These are phyloP conservation scores for Drosophila hydei DNA, from an alignment of 1,140 invertebrate species.

Conservation along the genomic window DNA sequence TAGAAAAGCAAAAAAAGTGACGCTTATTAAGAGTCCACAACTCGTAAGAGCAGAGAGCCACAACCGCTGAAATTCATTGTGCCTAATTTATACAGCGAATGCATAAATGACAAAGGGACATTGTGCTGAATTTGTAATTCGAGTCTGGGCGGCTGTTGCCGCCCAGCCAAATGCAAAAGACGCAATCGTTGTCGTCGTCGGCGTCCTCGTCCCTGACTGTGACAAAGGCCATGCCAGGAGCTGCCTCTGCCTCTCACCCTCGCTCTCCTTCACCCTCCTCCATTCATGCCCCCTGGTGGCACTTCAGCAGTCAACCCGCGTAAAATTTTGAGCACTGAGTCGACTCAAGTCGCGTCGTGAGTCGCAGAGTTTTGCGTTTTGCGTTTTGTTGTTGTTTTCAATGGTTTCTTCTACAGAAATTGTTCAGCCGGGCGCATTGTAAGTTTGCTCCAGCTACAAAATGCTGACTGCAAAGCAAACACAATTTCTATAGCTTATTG, in stretches of 20 bases:
- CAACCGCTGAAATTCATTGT: conserved; percentile 77
- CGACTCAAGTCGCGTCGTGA: conserved; percentile 30
- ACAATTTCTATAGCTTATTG: conserved; percentile 20
- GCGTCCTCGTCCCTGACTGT: conserved; percentile 67
- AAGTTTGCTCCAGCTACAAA: conserved; percentile 30
- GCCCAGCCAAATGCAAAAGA: conserved; percentile 61
- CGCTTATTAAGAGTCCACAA: conserved; percentile 40
- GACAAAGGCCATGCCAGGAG: conserved; percentile 64
- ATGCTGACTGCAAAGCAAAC: conserved; percentile 51
- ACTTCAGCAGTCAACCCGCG: conserved; percentile 76
- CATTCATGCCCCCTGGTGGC: conserved; percentile 4
- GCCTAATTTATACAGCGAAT: conserved; percentile 83
- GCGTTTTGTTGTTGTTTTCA: conserved; percentile 12
- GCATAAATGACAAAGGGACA: conserved; percentile 82
- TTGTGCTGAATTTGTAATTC: conserved; percentile 84
- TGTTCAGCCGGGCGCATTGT: conserved; percentile 60
- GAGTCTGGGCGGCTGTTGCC: conserved; percentile 42
- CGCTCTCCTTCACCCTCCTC: not conserved
- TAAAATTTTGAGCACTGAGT: conserved; percentile 72
- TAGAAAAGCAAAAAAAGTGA: not conserved
- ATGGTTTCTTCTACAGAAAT: conserved; percentile 45
- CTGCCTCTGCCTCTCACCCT: conserved; percentile 3
- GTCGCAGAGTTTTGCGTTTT: not conserved
- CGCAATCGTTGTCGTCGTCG: conserved; percentile 42
- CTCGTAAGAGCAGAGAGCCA: not conserved